A percentile compares a stretch with the other conserved stretches of the same genome.
Conservation (phyloP, 2,888 invertebrate genomes). For the Nomada fucata region DNA sequence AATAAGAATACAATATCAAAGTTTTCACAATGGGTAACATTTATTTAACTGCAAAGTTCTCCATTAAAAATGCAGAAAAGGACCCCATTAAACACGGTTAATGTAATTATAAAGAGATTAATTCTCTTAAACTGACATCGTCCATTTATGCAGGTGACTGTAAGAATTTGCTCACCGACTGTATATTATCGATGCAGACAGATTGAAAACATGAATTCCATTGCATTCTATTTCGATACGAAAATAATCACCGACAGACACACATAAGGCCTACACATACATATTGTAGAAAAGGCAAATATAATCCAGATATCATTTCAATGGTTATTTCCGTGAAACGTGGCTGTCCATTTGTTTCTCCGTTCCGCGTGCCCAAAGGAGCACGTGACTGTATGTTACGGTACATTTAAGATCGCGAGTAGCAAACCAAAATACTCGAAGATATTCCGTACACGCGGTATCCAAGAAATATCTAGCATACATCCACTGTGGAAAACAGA, state of each 20-base stretch:
- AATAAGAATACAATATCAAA: no score
- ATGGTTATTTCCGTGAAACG: constrained; percentile 35
- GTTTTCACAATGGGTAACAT: no score
- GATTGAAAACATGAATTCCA: constrained; percentile 1
- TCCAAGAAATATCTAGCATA: constrained; percentile 33
- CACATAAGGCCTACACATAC: background rate
- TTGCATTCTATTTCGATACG: constrained; percentile 5
- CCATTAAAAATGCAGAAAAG: no score
- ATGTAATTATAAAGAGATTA: no score
- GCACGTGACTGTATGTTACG: background rate
- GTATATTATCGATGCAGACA: background rate
- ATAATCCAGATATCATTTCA: constrained; percentile 35
- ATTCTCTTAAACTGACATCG: no score
- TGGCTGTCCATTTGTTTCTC: constrained; percentile 27
- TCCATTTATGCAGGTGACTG: no score
- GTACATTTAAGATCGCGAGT: constrained; percentile 31
- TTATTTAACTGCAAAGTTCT: no score
- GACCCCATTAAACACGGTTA: no score
- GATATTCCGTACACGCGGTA: constrained; percentile 30
- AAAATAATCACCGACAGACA: constrained; percentile 37
- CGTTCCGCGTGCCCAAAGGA: constrained; percentile 13
- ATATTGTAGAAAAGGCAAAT: constrained; percentile 5
- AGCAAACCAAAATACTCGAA: constrained; percentile 42
- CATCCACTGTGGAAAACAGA: constrained; percentile 5
- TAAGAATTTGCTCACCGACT: background rate